Evolutionary conservation across 2,113 vertebrate species (phyloP), one percentile per base, ranked within the genome.

Genomic region (Pygoscelis antarcticus): DNA sequence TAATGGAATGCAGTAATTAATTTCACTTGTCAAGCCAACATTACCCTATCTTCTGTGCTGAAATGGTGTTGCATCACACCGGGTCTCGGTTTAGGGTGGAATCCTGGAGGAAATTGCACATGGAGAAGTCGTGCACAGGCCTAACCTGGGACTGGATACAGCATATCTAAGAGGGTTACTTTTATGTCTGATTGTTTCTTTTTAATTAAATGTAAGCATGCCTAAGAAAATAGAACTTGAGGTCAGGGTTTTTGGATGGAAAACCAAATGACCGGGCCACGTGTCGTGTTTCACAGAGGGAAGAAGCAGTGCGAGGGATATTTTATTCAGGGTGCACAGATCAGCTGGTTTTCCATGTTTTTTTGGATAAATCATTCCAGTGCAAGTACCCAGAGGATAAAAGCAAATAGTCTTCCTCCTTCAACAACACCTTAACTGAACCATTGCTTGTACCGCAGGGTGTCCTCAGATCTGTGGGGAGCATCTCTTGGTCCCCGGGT

Each of bases 1-100:
- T 97, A 97, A 97, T 97, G 97, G 97, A 98, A 98, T 98, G 97
- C 96, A 96, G 78, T 97, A 94, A 98, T 96, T 97, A 97, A 97
- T 98, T 98, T 97, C 58, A 58, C 97, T 97, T 98, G 96, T 97
- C 97, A 97, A 95, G 94, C 94, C 91, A 90, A 88, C 51, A 86
- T 97, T 96, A 93, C 93, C 90, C 79, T 96, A 96, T 97, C 96
- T 97, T 94, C 95, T 97, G 75, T 76, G 93, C 91, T 91, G 93
- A 96, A 94, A 94, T 89, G 80, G 54, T 92, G 81, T 97, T 97
- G 83, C 97, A 93, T 98, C 97, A 97, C 89, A 87, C 46, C 1
- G 7, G 44, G 46, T 84, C 49, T 92, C 7, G 3, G 70, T 86
- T 81, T 66, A 71, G 82, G 85, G 57, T 77, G 68, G 82, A 96